phyloP scores from a whole-genome alignment of 1,140 invertebrate species.

The Himalopsyche phryganea region DNA sequence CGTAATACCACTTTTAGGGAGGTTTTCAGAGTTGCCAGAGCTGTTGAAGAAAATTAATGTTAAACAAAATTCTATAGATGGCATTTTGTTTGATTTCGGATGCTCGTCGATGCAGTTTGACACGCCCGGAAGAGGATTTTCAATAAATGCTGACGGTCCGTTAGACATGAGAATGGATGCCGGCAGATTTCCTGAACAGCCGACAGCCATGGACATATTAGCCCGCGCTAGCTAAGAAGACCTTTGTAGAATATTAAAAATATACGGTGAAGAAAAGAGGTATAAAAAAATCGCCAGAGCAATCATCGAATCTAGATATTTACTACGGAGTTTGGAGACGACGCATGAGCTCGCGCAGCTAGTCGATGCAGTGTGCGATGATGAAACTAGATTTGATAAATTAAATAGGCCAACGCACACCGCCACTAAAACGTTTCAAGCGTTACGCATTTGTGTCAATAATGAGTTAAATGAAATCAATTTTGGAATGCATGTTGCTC shows the following conservation, averaged over 20 bases:
- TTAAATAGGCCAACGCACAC: conserved; percentile 71
- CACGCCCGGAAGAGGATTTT: conserved; percentile 76
- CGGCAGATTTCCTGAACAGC: conserved; percentile 61
- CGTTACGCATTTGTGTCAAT: conserved; percentile 93
- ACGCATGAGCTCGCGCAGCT: conserved; percentile 81
- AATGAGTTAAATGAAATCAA: conserved; percentile 96
- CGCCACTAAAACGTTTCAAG: conserved; percentile 93
- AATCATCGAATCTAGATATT: conserved; percentile 82
- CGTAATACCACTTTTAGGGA: conserved; percentile 75
- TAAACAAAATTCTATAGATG: conserved; percentile 69
- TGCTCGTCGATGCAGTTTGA: conserved; percentile 96
- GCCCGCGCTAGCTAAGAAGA: conserved; percentile 73
- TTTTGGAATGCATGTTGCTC: conserved; percentile 78
- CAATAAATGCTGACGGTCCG: conserved; percentile 76
- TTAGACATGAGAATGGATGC: conserved; percentile 97
- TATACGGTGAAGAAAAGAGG: conserved; percentile 88
- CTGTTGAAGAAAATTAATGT: conserved; percentile 62
- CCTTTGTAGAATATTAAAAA: conserved; percentile 78
- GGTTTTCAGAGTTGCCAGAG: conserved; percentile 80
- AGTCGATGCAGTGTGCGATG: conserved; percentile 63
- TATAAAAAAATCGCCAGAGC: conserved; percentile 83
- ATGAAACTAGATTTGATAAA: conserved; percentile 64
- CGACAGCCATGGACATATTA: conserved; percentile 84
- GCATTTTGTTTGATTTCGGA: conserved; percentile 91
- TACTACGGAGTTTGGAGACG: conserved; percentile 74